Evolutionary conservation across 2,113 vertebrate species (phyloP), one percentile per base, ranked within the genome.

Genomic region (Indicator indicator): DNA sequence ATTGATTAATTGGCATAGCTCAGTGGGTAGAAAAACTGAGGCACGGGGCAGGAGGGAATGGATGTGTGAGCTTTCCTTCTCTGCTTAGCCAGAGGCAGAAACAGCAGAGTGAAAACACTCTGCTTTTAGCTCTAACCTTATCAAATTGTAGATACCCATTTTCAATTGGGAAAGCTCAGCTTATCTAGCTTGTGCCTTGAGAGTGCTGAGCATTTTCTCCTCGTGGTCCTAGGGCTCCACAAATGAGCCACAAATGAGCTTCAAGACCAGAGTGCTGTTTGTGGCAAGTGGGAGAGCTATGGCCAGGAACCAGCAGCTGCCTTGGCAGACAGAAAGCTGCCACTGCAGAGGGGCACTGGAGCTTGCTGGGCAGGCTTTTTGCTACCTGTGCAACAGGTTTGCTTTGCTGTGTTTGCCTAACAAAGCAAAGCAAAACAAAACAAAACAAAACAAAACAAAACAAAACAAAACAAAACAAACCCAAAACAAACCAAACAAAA

Each of bases 191-290:
- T 27, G 9, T 48, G 10, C 27, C 46, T 55, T 56, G 17, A 32
- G 38, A 71, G n/a, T 0, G 1, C 62, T 18, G 62, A 75, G 8
- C 3, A 1, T 40, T 63, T 81, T 54, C 50, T 62, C 30, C 33
- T 5, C 14, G 12, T 64, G n/a, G 27, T 71, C 6, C 24, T 13
- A 26, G 23, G 71, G 38, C 64, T 64, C 36, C 38, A 11, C 13
- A 69, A 52, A 46, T 21, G 28, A 72, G 28, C 36, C 48, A 11
- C 19, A 73, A 42, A 82, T 9, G 14, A 54, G 32, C 26, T 75
- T 58, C 36, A 56, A 9, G 65, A 44, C 4, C 2, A 6, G 30
- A 27, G 5, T 0, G 0, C 2, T 30, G 24, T 48, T 58, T 24
- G 54, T 44, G 65, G 27, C 10, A n/a, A 38, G 65, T 30, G 46